These are phyloP conservation scores for Gorilla gorilla DNA, from an alignment of 2,113 vertebrate genomes.

Conservation along the genomic window DNA sequence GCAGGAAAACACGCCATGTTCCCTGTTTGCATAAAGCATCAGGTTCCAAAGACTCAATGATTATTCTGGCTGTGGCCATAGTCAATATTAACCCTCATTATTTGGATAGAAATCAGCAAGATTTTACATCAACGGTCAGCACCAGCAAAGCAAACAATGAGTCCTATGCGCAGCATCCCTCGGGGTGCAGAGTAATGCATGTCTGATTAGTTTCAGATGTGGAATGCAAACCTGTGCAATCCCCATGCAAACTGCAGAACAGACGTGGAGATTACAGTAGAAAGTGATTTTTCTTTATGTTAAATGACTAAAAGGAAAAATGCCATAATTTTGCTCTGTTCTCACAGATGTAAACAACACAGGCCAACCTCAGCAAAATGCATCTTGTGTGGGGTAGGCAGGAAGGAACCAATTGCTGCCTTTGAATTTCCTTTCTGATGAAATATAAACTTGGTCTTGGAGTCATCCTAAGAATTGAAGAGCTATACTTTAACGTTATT, in stretches of 20 bases:
- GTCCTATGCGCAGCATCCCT: rapidly evolving
- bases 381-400: rapidly evolving
- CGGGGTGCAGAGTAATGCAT: too few relatives aligned
- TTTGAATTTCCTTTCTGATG: background rate
- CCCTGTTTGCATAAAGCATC: background rate
- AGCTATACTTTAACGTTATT: too few relatives aligned
- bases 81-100: background rate
- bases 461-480: background rate
- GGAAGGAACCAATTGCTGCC: too few relatives aligned
- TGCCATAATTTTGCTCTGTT: background rate
- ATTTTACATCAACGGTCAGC: background rate
- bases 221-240: background rate
- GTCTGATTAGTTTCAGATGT: background rate
- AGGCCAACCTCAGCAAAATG: background rate
- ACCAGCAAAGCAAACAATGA: background rate
- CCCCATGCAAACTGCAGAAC: rapidly evolving
- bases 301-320: background rate
- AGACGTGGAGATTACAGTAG: background rate
- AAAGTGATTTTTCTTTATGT: background rate
- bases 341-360: background rate
- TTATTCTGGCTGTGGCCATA: too few relatives aligned
- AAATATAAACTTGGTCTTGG: background rate
- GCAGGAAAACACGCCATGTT: background rate
- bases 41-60: background rate
- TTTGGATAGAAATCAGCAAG: background rate